Conservation (phyloP, 2,113 vertebrate genomes). For the Passer montanus region DNA sequence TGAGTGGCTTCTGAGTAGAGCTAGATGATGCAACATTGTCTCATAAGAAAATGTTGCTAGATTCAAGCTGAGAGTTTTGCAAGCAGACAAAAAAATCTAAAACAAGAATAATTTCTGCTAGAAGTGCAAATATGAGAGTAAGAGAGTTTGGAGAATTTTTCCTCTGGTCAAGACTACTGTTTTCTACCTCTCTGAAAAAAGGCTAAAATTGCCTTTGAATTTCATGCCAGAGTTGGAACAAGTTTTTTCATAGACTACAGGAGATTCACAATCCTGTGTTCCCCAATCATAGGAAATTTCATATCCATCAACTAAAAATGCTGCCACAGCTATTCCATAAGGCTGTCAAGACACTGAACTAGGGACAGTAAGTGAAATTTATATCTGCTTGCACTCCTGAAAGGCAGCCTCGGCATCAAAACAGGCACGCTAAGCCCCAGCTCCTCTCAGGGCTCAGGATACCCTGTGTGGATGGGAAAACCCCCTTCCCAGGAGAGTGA, state of each 20-base stretch:
- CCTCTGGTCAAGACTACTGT: background rate
- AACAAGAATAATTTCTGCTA: background rate
- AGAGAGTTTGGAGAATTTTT: background rate
- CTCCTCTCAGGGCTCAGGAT: background rate
- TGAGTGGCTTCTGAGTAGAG: background rate
- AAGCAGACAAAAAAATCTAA: background rate
- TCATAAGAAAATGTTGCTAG: background rate
- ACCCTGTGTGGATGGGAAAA: background rate
- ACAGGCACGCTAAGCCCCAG: background rate
- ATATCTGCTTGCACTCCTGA: background rate
- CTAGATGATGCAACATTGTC: background rate
- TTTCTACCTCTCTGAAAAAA: background rate
- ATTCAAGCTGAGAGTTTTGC: background rate
- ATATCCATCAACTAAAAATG: background rate
- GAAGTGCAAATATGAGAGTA: background rate
- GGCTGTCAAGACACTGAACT: background rate
- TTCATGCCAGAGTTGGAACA: background rate
- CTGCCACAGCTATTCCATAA: background rate
- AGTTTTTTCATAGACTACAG: background rate
- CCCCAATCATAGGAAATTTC: background rate
- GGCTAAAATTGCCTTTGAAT: background rate
- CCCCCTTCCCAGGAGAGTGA: background rate
- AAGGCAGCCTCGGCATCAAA: background rate
- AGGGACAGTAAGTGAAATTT: background rate
- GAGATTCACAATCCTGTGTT: background rate